Percentiles rank a stretch among this genome's conserved stretches.
Evolutionary conservation across 2,888 invertebrate species (phyloP).

Genomic region (Agrotis ipsilon): DNA sequence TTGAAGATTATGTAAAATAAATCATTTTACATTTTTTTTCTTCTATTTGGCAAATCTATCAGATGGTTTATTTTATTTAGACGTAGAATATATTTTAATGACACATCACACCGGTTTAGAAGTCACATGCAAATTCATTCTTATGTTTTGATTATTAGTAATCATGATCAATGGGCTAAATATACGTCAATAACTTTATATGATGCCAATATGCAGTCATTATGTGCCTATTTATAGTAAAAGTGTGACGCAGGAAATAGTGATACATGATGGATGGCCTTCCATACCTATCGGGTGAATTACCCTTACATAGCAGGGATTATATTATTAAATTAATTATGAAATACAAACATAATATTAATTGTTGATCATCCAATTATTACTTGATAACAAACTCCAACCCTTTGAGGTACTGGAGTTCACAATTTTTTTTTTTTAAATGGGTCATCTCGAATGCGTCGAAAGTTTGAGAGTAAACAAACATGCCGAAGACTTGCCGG

Average conservation of each 20-base stretch:
- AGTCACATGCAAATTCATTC: slow-evolving; percentile 34
- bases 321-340: background rate
- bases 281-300: slow-evolving; percentile 24
- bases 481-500: slow-evolving; percentile 66
- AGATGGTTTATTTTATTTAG: slow-evolving; percentile 5
- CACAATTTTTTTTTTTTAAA: slow-evolving; percentile 49
- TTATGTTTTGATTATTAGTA: slow-evolving; percentile 42
- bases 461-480: slow-evolving; percentile 68
- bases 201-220: slow-evolving; percentile 51
- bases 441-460: slow-evolving; percentile 68
- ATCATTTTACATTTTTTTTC: too few relatives aligned
- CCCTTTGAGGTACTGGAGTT: background rate
- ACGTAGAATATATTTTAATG: slow-evolving; percentile 29
- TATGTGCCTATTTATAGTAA: slow-evolving; percentile 44
- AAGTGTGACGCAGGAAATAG: slow-evolving; percentile 42
- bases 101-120: slow-evolving; percentile 15
- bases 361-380: background rate
- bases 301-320: slow-evolving; percentile 10
- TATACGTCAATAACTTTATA: slow-evolving; percentile 55
- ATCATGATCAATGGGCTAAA: slow-evolving; percentile 60
- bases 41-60: too few relatives aligned
- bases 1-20: too few relatives aligned
- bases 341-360: background rate
- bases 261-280: slow-evolving; percentile 46
- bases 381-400: background rate